Percentiles rank a stretch among this genome's conserved stretches.
Evolutionary conservation across 2,888 invertebrate genomes (phyloP).

Genomic region (Hyposoter dolosus): DNA sequence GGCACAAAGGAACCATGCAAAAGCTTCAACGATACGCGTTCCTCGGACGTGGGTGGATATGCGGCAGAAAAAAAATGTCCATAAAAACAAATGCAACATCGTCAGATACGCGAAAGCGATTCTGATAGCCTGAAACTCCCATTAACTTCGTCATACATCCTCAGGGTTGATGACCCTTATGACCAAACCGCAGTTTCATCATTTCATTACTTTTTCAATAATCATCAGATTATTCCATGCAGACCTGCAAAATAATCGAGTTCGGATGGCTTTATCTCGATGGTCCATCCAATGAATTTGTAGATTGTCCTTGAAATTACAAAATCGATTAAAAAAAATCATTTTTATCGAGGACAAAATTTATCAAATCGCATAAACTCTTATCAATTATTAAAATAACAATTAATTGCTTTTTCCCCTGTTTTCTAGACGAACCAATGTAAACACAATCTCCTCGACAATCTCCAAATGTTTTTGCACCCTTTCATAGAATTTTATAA

Average conservation of each 20-base stretch:
- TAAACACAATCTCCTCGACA: no score
- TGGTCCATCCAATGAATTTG: no score
- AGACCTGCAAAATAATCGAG: background rate
- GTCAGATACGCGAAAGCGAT: slow-evolving; percentile 36
- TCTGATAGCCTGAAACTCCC: slow-evolving; percentile 29
- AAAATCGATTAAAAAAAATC: no score
- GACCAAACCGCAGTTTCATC: background rate
- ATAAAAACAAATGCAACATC: slow-evolving; percentile 17
- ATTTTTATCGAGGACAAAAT: no score
- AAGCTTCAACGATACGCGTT: slow-evolving; percentile 47
- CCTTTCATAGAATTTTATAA: no score
- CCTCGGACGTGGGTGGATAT: slow-evolving; percentile 32
- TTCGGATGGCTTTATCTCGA: background rate
- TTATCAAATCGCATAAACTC: no score
- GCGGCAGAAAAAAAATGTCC: background rate
- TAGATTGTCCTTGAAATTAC: no score
- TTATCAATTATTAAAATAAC: no score
- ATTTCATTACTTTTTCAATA: background rate
- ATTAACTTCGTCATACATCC: slow-evolving; percentile 20
- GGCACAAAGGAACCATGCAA: slow-evolving; percentile 49
- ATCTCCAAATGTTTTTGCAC: no score
- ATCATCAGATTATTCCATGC: background rate
- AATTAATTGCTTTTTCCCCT: no score
- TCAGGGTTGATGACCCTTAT: slow-evolving; percentile 29
- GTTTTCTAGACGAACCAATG: no score